Evolutionary conservation across 2,797 vertebrate species (phyloP).

Genomic region (Knipowitschia caucasica): DNA sequence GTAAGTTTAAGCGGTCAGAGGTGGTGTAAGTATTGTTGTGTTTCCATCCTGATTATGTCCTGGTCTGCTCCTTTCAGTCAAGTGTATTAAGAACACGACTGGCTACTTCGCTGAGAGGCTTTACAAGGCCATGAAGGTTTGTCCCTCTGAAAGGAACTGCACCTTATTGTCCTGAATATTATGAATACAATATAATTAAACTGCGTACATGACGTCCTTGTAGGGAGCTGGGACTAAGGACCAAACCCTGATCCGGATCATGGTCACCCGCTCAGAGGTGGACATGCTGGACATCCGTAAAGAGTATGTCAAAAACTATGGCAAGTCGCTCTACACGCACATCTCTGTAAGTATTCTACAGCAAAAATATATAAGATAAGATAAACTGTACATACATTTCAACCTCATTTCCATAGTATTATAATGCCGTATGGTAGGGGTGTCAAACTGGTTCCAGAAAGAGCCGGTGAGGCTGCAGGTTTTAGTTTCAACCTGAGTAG

Average conservation of each 20-base stretch:
- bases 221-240: slow-evolving; percentile 95
- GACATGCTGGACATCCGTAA: slow-evolving; percentile 92
- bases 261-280: slow-evolving; percentile 92
- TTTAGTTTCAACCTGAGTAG: no score
- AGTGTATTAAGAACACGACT: slow-evolving; percentile 91
- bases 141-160: slow-evolving; percentile 16
- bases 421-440: no score
- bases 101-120: slow-evolving; percentile 95
- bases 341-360: slow-evolving; percentile 83
- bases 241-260: slow-evolving; percentile 89
- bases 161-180: background rate
- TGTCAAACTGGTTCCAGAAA: no score
- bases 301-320: slow-evolving; percentile 86
- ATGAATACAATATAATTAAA: background rate
- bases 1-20: no score
- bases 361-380: no score
- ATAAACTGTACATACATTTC: no score
- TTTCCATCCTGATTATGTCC: background rate
- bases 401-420: no score
- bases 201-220: background rate
- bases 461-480: no score
- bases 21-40: background rate
- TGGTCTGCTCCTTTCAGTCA: slow-evolving; percentile 79
- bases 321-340: slow-evolving; percentile 88
- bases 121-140: slow-evolving; percentile 94